Conservation (phyloP, 2,113 vertebrate genomes). For the Stictonetta naevosa region DNA sequence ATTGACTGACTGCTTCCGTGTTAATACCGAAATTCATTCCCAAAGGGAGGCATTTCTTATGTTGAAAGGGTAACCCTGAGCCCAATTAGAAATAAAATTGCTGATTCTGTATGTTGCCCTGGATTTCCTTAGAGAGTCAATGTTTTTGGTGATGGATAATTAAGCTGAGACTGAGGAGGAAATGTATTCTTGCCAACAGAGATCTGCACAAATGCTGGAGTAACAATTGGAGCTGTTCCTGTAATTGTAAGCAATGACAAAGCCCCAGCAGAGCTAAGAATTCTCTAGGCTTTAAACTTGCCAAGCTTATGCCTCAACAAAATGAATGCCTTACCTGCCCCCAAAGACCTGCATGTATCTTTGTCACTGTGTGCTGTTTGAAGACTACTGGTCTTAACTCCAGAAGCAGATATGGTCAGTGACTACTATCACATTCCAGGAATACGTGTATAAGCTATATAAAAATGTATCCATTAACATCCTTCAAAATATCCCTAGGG, state of each 20-base stretch:
- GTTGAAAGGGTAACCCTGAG: not conserved
- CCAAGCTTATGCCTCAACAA: not conserved
- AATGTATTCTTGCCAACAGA: not conserved
- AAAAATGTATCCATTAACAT: not conserved
- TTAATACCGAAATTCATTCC: not conserved
- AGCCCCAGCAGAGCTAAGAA: not conserved
- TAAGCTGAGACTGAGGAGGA: not conserved
- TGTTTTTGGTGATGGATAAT: not conserved
- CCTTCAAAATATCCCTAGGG: not conserved
- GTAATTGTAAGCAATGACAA: not conserved
- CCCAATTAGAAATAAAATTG: not conserved
- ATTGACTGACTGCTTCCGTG: not conserved
- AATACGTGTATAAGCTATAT: not conserved
- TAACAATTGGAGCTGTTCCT: not conserved
- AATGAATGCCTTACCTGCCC: not conserved
- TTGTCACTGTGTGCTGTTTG: not conserved
- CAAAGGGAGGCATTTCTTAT: not conserved
- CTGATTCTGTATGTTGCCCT: not conserved
- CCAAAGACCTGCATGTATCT: not conserved
- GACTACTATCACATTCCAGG: not conserved
- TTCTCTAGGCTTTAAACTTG: not conserved
- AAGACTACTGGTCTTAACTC: not conserved
- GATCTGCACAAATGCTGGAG: not conserved
- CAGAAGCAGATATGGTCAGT: not conserved
- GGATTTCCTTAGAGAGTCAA: not conserved